Evolutionary conservation across 1,140 invertebrate genomes (phyloP).

Genomic region (Triops longicaudatus): DNA sequence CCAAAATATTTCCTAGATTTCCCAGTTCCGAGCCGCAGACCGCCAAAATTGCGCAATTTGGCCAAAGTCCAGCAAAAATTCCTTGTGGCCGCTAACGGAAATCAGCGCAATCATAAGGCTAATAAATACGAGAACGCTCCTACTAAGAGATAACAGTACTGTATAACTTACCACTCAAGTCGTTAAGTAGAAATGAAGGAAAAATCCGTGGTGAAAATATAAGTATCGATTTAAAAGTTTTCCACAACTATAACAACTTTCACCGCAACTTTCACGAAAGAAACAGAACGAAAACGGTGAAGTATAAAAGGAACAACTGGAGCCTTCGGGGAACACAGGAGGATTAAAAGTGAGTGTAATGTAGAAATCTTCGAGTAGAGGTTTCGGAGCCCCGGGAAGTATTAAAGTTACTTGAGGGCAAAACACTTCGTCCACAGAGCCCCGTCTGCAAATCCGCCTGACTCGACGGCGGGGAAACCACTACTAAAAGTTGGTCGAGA

Average conservation of each 20-base stretch:
- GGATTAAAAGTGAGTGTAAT: neutral
- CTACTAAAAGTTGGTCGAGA: neutral
- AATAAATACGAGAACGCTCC: neutral
- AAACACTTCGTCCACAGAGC: neutral
- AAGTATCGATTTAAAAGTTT: neutral
- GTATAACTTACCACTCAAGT: neutral
- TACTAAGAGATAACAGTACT: neutral
- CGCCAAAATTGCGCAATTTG: neutral
- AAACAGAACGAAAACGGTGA: neutral
- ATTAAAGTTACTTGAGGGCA: too few relatives aligned
- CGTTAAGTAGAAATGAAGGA: neutral
- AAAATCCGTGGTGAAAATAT: neutral
- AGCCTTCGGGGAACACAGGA: neutral
- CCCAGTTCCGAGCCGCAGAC: too few relatives aligned
- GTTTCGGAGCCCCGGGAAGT: neutral
- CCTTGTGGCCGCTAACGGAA: neutral
- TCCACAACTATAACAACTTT: neutral
- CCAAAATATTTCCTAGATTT: too few relatives aligned
- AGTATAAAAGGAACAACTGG: neutral
- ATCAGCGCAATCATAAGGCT: neutral
- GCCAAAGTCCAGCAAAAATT: neutral
- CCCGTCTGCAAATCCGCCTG: neutral
- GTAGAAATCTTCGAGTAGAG: neutral
- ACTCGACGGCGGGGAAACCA: constrained; percentile 4
- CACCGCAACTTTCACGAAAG: neutral